These are phyloP conservation scores for Balearica regulorum DNA, from an alignment of 2,797 vertebrate species.

Conservation along the genomic window DNA sequence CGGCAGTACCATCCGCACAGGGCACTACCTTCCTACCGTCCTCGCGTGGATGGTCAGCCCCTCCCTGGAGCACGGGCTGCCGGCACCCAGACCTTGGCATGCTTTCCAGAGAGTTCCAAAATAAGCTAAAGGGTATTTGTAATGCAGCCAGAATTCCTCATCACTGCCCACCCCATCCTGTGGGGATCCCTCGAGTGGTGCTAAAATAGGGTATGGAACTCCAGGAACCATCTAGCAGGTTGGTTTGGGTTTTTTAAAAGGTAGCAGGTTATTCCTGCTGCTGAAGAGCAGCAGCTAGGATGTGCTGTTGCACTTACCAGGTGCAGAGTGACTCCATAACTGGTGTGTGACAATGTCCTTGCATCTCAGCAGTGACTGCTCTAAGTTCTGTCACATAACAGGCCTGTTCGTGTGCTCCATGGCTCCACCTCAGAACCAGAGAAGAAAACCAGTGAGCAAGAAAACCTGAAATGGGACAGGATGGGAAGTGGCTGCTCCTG, in stretches of 20 bases:
- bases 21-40: too few species aligned
- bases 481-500: not conserved
- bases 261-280: not conserved
- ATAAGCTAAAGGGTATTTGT: too few species aligned
- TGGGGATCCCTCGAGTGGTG: not conserved
- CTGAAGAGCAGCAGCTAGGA: fast-evolving
- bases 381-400: not conserved
- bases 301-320: not conserved
- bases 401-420: fast-evolving
- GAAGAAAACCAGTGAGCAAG: not conserved
- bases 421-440: not conserved
- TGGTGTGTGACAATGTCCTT: not conserved
- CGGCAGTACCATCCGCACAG: too few species aligned
- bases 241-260: not conserved
- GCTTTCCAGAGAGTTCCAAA: too few species aligned
- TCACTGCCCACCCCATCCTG: too few species aligned
- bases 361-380: fast-evolving
- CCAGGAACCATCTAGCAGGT: too few species aligned
- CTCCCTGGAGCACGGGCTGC: too few species aligned
- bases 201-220: fast-evolving
- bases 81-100: too few species aligned
- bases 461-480: fast-evolving
- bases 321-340: fast-evolving
- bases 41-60: too few species aligned
- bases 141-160: too few species aligned